Evolutionary conservation across 2,888 invertebrate species (phyloP).

Genomic region (Lycia hirtaria): DNA sequence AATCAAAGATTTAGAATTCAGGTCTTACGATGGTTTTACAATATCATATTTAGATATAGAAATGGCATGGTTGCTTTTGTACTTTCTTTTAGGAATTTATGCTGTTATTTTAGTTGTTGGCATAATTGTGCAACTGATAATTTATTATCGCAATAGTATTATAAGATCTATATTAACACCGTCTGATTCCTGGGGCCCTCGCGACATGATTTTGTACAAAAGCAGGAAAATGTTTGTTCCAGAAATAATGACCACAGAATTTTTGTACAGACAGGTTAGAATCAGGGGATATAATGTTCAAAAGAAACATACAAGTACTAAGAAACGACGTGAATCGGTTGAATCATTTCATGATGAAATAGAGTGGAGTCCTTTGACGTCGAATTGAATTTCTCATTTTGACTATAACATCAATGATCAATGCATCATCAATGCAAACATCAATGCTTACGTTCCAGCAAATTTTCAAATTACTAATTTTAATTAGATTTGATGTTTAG

Average conservation of each 20-base stretch:
- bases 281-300: slow-evolving; percentile 65
- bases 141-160: slow-evolving; percentile 43
- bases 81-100: slow-evolving; percentile 56
- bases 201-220: slow-evolving; percentile 62
- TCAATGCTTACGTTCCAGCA: too few relatives aligned
- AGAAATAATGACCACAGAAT: slow-evolving; percentile 81
- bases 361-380: slow-evolving; percentile 63
- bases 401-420: not conserved
- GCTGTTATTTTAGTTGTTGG: slow-evolving; percentile 54
- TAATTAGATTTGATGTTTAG: too few relatives aligned
- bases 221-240: slow-evolving; percentile 80
- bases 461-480: too few relatives aligned
- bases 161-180: slow-evolving; percentile 53
- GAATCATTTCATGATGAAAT: slow-evolving; percentile 44
- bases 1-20: slow-evolving; percentile 42
- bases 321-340: not conserved
- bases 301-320: slow-evolving; percentile 18
- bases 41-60: slow-evolving; percentile 44
- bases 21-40: slow-evolving; percentile 47
- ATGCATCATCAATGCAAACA: too few relatives aligned
- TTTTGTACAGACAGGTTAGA: slow-evolving; percentile 76
- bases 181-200: slow-evolving; percentile 69
- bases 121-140: slow-evolving; percentile 51
- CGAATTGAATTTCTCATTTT: slow-evolving; percentile 49
- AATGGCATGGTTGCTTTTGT: slow-evolving; percentile 55